Conservation (phyloP, 2,113 vertebrate species). For the Actinemys pallida region DNA sequence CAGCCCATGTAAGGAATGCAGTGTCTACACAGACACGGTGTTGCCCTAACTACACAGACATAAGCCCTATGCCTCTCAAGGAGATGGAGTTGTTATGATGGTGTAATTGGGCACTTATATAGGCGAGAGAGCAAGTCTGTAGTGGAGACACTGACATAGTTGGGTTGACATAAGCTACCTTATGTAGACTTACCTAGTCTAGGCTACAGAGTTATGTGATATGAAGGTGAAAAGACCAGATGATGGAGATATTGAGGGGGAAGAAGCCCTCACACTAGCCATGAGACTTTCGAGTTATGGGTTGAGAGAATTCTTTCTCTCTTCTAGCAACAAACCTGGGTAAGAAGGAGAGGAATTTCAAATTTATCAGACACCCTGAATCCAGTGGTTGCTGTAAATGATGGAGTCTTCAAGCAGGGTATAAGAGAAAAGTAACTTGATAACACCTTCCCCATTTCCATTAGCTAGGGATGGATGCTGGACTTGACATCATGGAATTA, state of each 20-base stretch:
- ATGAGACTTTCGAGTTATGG: neutral
- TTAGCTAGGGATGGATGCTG: slow-evolving; percentile 17
- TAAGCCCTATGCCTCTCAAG: too few species aligned
- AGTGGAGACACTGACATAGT: neutral
- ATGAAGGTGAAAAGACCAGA: neutral
- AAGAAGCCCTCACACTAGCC: neutral
- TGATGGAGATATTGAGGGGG: neutral
- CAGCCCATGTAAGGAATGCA: too few species aligned
- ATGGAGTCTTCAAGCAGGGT: neutral
- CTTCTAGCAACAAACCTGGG: fast-evolving
- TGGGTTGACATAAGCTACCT: too few species aligned
- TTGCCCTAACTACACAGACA: too few species aligned
- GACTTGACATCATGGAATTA: slow-evolving; percentile 27
- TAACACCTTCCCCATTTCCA: slow-evolving; percentile 31
- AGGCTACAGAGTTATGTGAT: neutral
- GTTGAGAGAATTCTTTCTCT: neutral
- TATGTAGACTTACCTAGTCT: too few species aligned
- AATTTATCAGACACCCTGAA: neutral
- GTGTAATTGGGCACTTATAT: too few species aligned
- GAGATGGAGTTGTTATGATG: too few species aligned
- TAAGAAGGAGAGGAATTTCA: neutral
- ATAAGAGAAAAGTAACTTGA: neutral
- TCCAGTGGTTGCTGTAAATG: neutral
- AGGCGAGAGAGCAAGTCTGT: neutral
- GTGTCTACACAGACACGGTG: too few species aligned